Base-by-base conservation (phyloP, 2,888 invertebrate genomes). In the Gortyna flavago region DNA sequence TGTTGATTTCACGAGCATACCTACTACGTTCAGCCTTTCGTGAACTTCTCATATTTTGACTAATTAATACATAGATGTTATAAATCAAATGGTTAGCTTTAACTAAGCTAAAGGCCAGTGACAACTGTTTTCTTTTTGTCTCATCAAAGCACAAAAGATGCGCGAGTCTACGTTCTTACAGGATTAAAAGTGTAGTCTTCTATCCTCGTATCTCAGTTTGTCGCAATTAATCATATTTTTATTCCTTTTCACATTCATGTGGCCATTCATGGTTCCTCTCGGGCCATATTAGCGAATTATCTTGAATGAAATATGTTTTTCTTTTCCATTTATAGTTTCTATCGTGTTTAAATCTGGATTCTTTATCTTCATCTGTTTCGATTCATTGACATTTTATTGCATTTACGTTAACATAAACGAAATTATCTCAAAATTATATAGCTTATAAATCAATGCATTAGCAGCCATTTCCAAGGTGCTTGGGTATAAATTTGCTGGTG, bases 1-100 rank as follows among this genome's bases (percentile, higher is more conserved):
- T 90, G 95, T 88, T 91, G 95, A 88, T 92, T 91, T 93, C 92
- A 85, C 85, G 94, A 89, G 82, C 89, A 92, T 95, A 95, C 95
- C 95, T 95, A 93, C 91, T 90, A 86, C 72, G 87, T 80, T 81
- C 82, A 73, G 79, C 80, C 9, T 69, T 78, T 80, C 44, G 72
- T 79, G 66, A 73, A 75, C 61, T 75, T 85, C 72, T 85, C 83
- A 68, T 78, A 44, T 72, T 76, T 79, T 78, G 73, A 78, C 62
- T 78, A 86, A 74, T 85, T 79, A 77, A 64, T 81, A 69, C 35
- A 66, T 76, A 68, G 68, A 62, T 69, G 62, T 62, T 84, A 44
- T 72, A 75, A 73, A 51, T 79, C 75, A 76, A 77, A 72, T n/a
- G 38, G 32, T 54, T 66, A 79, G 85, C 75, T 86, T 68, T 44